phyloP scores from a whole-genome alignment of 2,113 vertebrate genomes.

The Ammospiza caudacuta region DNA sequence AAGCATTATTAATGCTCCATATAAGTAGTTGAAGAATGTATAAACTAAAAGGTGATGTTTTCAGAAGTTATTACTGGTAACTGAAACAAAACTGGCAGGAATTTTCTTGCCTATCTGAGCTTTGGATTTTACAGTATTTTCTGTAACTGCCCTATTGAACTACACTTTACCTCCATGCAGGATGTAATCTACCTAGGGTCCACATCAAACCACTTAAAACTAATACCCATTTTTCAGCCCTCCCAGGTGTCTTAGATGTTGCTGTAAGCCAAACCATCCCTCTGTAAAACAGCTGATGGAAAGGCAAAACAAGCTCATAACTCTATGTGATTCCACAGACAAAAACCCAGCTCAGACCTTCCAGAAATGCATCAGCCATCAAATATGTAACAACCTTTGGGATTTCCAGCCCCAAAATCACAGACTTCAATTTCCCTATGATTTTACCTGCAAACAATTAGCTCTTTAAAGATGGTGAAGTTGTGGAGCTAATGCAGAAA shows the following conservation, averaged over 20 bases:
- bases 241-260: neutral
- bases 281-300: neutral
- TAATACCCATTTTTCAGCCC: neutral
- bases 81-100: constrained; percentile 5
- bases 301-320: neutral
- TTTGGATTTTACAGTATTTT: neutral
- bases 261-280: neutral
- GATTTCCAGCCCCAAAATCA: neutral
- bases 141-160: neutral
- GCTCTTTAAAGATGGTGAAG: neutral
- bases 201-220: neutral
- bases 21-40: neutral
- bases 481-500: neutral
- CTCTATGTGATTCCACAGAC: neutral
- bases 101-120: neutral
- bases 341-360: neutral
- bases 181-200: neutral
- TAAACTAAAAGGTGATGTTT: constrained; percentile 10
- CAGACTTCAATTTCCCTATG: neutral
- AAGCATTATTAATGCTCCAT: neutral
- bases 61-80: constrained; percentile 28
- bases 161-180: neutral
- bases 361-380: neutral
- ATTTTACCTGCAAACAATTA: neutral
- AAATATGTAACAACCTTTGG: neutral